phyloP scores from a whole-genome alignment of 2,113 vertebrate species.

The Seriola quinqueradiata region DNA sequence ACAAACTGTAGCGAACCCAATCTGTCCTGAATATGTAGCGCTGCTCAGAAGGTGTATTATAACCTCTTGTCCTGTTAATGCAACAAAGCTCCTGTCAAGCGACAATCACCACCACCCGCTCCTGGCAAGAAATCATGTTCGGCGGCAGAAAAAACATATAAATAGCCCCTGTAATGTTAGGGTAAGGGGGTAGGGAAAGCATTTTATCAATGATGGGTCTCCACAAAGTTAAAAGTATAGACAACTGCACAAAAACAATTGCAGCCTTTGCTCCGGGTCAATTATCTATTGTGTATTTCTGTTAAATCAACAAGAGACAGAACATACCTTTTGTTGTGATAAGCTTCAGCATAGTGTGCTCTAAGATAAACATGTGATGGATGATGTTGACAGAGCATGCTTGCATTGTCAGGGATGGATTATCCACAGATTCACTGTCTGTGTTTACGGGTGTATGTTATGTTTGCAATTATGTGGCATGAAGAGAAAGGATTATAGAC shows the following conservation, averaged over 20 bases:
- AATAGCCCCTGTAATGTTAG: too few relatives aligned
- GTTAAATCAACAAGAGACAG: not conserved
- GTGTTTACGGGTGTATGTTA: slow-evolving; percentile 21
- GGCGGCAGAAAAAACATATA: too few relatives aligned
- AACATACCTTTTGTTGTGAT: slow-evolving; percentile 4
- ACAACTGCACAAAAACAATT: slow-evolving; percentile 10
- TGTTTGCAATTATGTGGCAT: slow-evolving; percentile 30
- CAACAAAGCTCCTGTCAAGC: too few relatives aligned
- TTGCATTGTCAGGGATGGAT: slow-evolving; percentile 28
- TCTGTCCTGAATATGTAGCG: too few relatives aligned
- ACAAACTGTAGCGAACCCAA: too few relatives aligned
- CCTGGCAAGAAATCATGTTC: too few relatives aligned
- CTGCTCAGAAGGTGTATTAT: too few relatives aligned
- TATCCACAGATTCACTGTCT: slow-evolving; percentile 13
- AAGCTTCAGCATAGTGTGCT: slow-evolving; percentile 2
- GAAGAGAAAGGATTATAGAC: slow-evolving; percentile 17
- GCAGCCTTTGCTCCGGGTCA: slow-evolving; percentile 9
- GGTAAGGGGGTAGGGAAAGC: too few relatives aligned
- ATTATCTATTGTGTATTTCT: not conserved
- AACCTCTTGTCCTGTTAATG: too few relatives aligned
- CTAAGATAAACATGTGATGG: slow-evolving; percentile 15
- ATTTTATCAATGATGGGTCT: too few relatives aligned
- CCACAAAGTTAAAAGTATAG: too few relatives aligned
- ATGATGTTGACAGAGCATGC: slow-evolving; percentile 6
- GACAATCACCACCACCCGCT: too few relatives aligned